These are phyloP conservation scores for Halocynthia aurantium DNA, from an alignment of 23 tunicate species.

Conservation along the genomic window DNA sequence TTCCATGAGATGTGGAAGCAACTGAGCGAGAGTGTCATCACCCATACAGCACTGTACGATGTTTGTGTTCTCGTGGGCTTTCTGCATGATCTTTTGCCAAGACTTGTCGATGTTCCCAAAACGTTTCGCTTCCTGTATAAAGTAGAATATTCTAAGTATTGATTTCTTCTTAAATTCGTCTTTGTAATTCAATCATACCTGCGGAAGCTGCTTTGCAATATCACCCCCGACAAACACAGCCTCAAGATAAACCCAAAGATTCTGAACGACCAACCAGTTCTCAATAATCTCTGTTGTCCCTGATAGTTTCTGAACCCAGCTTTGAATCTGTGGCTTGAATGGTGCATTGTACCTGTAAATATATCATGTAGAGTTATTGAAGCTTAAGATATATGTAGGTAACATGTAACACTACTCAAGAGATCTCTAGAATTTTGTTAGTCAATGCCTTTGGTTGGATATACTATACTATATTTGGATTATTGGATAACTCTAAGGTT, in stretches of 20 bases:
- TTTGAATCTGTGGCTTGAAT: conserved; percentile 96
- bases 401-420: no score
- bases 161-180: background rate
- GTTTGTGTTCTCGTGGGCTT: conserved; percentile 99
- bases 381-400: no score
- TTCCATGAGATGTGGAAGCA: conserved; percentile 94
- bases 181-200: conserved; percentile 27
- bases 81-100: conserved; percentile 99
- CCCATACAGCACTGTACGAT: conserved; percentile 99
- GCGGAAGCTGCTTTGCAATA: conserved; percentile 97
- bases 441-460: no score
- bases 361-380: no score
- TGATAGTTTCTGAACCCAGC: conserved; percentile 96
- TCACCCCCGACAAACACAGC: conserved; percentile 99
- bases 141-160: background rate
- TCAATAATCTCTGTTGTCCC: conserved; percentile 97
- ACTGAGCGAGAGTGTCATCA: conserved; percentile 97
- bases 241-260: conserved; percentile 98
- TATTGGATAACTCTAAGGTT: no score
- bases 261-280: conserved; percentile 94
- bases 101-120: conserved; percentile 98
- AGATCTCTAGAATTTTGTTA: no score
- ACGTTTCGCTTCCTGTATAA: conserved; percentile 89
- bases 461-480: no score
- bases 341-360: conserved; percentile 94